Conservation (phyloP, 2,797 vertebrate genomes). For the Balearica regulorum region DNA sequence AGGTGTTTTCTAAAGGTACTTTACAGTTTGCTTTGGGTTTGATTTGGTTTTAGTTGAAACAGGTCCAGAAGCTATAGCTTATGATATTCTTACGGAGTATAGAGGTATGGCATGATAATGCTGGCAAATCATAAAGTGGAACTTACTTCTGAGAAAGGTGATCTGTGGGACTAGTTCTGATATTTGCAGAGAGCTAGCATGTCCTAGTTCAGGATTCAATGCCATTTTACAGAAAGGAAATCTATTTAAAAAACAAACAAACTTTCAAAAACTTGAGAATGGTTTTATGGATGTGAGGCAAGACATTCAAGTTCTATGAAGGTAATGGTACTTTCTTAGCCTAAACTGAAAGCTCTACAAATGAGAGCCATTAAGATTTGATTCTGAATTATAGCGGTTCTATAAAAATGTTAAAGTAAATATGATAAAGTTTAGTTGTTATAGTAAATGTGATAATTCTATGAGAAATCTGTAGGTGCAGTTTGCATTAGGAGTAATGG, state of each 20-base stretch:
- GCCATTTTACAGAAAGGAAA: neutral
- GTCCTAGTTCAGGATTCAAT: neutral
- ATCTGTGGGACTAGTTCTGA: neutral
- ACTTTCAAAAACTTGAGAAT: neutral
- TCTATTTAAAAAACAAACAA: neutral
- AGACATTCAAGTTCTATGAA: neutral
- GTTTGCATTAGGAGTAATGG: neutral
- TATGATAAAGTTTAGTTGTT: neutral
- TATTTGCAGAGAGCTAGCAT: neutral
- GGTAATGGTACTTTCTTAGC: neutral
- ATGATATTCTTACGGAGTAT: neutral
- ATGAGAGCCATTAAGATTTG: neutral
- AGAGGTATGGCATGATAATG: neutral
- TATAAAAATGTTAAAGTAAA: neutral
- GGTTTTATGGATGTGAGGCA: neutral
- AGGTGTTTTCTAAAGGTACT: neutral
- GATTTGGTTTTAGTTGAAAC: neutral
- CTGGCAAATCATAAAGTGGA: neutral
- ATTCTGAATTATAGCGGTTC: neutral
- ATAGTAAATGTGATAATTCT: neutral
- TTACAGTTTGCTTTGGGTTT: neutral
- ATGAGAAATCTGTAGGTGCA: neutral
- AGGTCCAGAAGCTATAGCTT: neutral
- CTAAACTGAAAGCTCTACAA: neutral
- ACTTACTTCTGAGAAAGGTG: neutral